These are phyloP conservation scores for Parazoanthus darwini DNA, from an alignment of 92 coral and sea anemone species.

Conservation along the genomic window DNA sequence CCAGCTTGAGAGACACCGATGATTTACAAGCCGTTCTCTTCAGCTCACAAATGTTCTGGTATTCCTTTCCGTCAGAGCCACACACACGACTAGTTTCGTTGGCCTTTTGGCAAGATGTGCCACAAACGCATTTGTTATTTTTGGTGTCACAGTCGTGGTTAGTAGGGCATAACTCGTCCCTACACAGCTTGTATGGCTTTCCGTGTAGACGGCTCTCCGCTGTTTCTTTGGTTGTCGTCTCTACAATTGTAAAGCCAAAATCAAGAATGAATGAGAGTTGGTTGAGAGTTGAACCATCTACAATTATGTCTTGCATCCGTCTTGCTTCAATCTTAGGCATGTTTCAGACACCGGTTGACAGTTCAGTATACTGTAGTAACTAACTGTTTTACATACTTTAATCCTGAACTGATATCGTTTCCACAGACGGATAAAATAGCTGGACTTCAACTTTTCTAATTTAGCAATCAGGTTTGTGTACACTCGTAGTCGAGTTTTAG, in stretches of 20 bases:
- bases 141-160: constrained; percentile 10
- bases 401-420: too few species aligned
- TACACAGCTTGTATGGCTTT: constrained; percentile 15
- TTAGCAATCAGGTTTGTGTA: too few species aligned
- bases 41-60: constrained; percentile 27
- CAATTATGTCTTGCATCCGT: not conserved
- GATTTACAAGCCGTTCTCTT: constrained; percentile 16
- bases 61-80: constrained; percentile 29
- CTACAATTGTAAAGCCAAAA: not conserved
- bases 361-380: too few species aligned
- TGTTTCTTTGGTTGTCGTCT: not conserved
- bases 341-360: too few species aligned
- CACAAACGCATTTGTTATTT: constrained; percentile 5
- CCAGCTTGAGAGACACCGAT: constrained; percentile 15
- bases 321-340: too few species aligned
- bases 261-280: not conserved
- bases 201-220: not conserved
- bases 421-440: too few species aligned
- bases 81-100: not conserved
- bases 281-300: not conserved
- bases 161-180: constrained; percentile 9
- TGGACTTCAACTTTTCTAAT: too few species aligned
- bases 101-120: not conserved
- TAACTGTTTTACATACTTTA: too few species aligned
- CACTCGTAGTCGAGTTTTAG: too few species aligned